These are phyloP conservation scores for Pantherophis vulpinus DNA, from an alignment of 2,797 vertebrate species.

Conservation along the genomic window DNA sequence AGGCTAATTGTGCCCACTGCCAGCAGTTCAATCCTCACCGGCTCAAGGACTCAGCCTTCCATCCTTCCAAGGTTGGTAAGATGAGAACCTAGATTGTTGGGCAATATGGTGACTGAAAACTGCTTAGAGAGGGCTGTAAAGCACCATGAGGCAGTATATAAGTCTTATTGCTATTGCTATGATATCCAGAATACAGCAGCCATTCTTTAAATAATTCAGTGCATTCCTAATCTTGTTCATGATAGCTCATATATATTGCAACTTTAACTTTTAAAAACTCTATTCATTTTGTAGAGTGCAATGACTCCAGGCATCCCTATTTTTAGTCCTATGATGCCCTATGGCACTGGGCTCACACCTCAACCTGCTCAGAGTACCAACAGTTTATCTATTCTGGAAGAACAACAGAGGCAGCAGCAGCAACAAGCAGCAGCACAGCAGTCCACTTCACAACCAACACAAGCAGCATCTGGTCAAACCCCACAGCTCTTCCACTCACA, in stretches of 20 bases:
- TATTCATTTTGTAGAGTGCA: conserved; percentile 75
- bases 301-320: conserved; percentile 93
- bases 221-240: background rate
- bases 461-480: conserved; percentile 86
- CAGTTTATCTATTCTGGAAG: conserved; percentile 91
- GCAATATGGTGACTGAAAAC: background rate
- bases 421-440: conserved; percentile 73
- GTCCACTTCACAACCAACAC: conserved; percentile 72
- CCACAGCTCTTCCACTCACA: conserved; percentile 97
- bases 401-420: conserved; percentile 90
- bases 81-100: background rate
- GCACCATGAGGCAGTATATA: background rate
- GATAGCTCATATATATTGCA: rapidly evolving
- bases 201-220: background rate
- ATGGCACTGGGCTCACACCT: conserved; percentile 94
- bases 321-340: conserved; percentile 99
- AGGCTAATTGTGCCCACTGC: background rate
- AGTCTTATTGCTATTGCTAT: background rate
- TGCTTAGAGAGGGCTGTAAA: background rate
- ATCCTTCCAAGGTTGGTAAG: background rate
- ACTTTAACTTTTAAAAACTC: background rate
- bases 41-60: background rate
- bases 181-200: background rate
- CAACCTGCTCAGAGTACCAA: conserved; percentile 94
- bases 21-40: background rate